phyloP scores from a whole-genome alignment of 2,888 invertebrate species.

The Patella depressa region DNA sequence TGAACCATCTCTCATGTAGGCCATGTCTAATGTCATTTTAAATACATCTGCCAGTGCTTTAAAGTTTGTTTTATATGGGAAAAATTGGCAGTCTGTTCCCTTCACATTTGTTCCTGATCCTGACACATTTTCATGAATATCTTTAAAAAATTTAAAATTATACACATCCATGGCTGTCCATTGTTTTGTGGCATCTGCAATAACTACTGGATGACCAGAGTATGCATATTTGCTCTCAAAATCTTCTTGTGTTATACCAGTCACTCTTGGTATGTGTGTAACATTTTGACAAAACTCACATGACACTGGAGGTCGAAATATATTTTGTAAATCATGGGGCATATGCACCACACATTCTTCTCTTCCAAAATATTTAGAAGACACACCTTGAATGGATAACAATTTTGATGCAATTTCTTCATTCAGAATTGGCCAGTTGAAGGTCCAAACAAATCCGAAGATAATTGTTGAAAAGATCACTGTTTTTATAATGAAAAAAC shows the following conservation, averaged over 20 bases:
- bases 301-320: conserved; percentile 84
- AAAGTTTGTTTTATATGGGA: conserved; percentile 92
- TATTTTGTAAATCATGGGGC: conserved; percentile 44
- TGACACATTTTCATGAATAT: conserved; percentile 76
- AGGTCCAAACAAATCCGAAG: conserved; percentile 34
- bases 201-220: conserved; percentile 84
- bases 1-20: conserved; percentile 76
- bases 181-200: conserved; percentile 84
- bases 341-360: conserved; percentile 50
- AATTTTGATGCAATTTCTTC: conserved; percentile 40
- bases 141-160: conserved; percentile 86
- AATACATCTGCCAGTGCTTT: conserved; percentile 84
- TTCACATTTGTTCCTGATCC: conserved; percentile 60
- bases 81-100: conserved; percentile 85
- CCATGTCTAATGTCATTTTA: conserved; percentile 82
- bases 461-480: conserved; percentile 23
- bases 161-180: conserved; percentile 88
- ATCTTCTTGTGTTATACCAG: conserved; percentile 78
- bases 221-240: conserved; percentile 86
- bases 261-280: conserved; percentile 77
- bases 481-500: not conserved
- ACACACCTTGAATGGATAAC: conserved; percentile 43
- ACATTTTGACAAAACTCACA: conserved; percentile 84
- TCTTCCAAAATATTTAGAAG: conserved; percentile 6
- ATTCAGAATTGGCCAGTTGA: conserved; percentile 53